Percentiles rank a stretch among this genome's conserved stretches.
Conservation (phyloP, 2,888 invertebrate genomes). For the Mechanitis mazaeus region DNA sequence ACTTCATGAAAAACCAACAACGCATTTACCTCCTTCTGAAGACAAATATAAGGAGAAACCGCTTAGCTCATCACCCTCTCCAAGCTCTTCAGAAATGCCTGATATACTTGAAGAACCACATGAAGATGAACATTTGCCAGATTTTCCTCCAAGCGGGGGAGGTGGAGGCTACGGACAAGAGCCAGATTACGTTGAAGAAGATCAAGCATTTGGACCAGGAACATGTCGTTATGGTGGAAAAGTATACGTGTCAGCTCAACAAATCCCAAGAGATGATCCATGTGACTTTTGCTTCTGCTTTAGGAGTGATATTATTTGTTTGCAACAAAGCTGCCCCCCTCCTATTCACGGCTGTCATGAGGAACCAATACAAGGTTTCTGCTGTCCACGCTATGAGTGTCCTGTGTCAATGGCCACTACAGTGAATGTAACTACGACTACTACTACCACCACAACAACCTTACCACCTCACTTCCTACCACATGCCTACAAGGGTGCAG, state of each 20-base stretch:
- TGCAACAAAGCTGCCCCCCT: conserved; percentile 96
- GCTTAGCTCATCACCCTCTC: conserved; percentile 34
- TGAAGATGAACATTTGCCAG: conserved; percentile 55
- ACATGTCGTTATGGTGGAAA: conserved; percentile 95
- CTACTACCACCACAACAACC: conserved; percentile 90
- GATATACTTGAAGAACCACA: conserved; percentile 46
- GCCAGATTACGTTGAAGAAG: conserved; percentile 86
- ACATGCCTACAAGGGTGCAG: conserved; percentile 86
- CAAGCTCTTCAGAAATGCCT: conserved; percentile 43
- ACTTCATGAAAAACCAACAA: conserved; percentile 29
- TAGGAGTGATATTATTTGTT: conserved; percentile 95
- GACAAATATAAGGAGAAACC: conserved; percentile 49
- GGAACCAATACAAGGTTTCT: conserved; percentile 94
- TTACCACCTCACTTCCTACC: conserved; percentile 89
- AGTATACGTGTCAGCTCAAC: conserved; percentile 95
- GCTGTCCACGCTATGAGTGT: conserved; percentile 95
- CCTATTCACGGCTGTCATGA: conserved; percentile 94
- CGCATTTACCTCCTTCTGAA: conserved; percentile 29
- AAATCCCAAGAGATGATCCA: conserved; percentile 95
- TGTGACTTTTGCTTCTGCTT: conserved; percentile 99
- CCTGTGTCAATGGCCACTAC: conserved; percentile 91
- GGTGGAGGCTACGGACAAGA: conserved; percentile 64
- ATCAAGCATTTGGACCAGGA: conserved; percentile 89
- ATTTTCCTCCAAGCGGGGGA: conserved; percentile 57
- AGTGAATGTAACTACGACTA: conserved; percentile 89